A percentile compares a stretch with the other conserved stretches of the same genome.
phyloP scores from a whole-genome alignment of 2,113 vertebrate genomes.

The Vicugna pacos region DNA sequence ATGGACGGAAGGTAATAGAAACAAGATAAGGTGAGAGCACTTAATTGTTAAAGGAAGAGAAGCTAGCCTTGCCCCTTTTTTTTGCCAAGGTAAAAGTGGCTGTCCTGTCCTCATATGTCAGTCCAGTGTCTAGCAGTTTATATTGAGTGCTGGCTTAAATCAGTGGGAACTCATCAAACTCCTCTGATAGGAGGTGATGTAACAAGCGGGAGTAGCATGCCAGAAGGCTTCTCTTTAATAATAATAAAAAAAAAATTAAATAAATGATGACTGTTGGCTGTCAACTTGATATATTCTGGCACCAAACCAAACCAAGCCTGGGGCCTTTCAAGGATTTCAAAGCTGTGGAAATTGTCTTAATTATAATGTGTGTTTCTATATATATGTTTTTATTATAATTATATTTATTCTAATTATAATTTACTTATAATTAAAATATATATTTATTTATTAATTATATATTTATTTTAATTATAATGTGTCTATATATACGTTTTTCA shows the following conservation, averaged over 20 bases:
- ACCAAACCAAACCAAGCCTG: slow-evolving; percentile 73
- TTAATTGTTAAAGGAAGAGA: neutral
- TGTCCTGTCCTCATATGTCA: neutral
- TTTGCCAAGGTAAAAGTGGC: neutral
- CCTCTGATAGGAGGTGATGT: slow-evolving; percentile 30
- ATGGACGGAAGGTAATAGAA: neutral
- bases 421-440: too few species aligned
- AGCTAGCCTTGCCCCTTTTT: neutral
- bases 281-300: slow-evolving; percentile 71
- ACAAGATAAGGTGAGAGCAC: neutral
- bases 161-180: slow-evolving; percentile 43
- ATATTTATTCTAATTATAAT: too few species aligned
- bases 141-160: slow-evolving; percentile 48
- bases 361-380: slow-evolving; percentile 46
- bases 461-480: slow-evolving; percentile 65
- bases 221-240: slow-evolving; percentile 57
- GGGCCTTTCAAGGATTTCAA: slow-evolving; percentile 60
- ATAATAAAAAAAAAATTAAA: slow-evolving; percentile 31
- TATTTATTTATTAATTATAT: too few species aligned
- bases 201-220: neutral
- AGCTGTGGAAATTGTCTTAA: slow-evolving; percentile 68
- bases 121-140: neutral
- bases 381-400: neutral
- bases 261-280: slow-evolving; percentile 70
- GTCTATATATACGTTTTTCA: slow-evolving; percentile 28